Evolutionary conservation across 2,113 vertebrate species (phyloP).

Genomic region (Rhea americana): DNA sequence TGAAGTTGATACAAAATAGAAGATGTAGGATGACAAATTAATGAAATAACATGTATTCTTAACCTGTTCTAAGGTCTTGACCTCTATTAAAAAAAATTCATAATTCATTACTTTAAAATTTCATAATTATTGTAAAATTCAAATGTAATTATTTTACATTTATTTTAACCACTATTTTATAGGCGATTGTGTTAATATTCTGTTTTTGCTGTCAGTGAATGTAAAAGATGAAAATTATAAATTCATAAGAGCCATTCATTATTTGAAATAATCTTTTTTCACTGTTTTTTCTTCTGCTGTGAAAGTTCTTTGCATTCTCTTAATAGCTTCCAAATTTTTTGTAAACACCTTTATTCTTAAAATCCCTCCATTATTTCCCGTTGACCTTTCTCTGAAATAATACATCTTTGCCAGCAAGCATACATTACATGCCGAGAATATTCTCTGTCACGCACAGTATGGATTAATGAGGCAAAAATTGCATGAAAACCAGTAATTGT

Average conservation of each 20-base stretch:
- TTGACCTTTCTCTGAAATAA: not conserved
- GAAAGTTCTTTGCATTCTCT: not conserved
- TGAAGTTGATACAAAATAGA: not conserved
- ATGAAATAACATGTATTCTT: not conserved
- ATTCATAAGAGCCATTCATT: not conserved
- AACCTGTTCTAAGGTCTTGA: not conserved
- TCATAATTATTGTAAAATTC: not conserved
- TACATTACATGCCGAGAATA: not conserved
- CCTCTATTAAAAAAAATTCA: not conserved
- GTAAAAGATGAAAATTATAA: not conserved
- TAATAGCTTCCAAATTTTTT: not conserved
- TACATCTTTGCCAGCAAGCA: not conserved
- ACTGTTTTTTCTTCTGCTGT: not conserved
- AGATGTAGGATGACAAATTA: no score
- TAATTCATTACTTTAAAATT: not conserved
- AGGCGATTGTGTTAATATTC: not conserved
- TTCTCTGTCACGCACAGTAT: not conserved
- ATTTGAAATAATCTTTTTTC: not conserved
- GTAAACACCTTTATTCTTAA: not conserved
- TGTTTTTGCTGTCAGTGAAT: not conserved
- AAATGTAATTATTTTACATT: not conserved
- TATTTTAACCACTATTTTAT: not conserved
- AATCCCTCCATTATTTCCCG: not conserved
- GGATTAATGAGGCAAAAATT: not conserved
- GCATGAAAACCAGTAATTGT: not conserved